Base-by-base conservation (phyloP, 2,888 invertebrate species). In the Anthrax anthrax region DNA sequence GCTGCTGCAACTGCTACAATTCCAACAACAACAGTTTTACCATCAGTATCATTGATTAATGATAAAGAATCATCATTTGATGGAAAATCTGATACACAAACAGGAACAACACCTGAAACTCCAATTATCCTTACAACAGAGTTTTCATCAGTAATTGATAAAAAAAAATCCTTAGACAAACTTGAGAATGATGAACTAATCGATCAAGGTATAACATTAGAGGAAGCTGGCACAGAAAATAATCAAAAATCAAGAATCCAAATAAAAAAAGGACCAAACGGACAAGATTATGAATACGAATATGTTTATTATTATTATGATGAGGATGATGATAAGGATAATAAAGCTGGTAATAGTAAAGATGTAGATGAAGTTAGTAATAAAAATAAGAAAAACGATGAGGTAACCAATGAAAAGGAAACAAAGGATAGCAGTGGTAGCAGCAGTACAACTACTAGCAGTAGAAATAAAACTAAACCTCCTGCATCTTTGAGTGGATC, bases 251-350 rank as follows among this genome's bases (percentile, higher is more conserved):
- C 84, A 0, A 72, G 82, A 50, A 81, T 84, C 55, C 81, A 88
- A 72, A 80, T 89, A 32, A 87, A 89, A 59, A 89, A 88, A 60
- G 89, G 86, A 14, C 86, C 87, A 2, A 88, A 89, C 58, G 89
- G 89, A 2, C 83, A 88, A 64, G 89, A 90, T 60, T 89, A 89
- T 60, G 90, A 90, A 64, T 90, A 89, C 60, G 90, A 90, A 62
- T 90, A 90, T 60, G 84, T 90, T 23, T 90, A 90, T 60, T 90
- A 90, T 60, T 90, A 90, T 58, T 85, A 86, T 56, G 87, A 89
- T 56, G 88, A 88, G 53, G 86, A 85, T 4, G 84, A 84, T 18
- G 78, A 78, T 42, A 73, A 54, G 9, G 56, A 53, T 4, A 42
- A 40, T 5, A 47, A 44, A 9, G 42, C 43, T 17, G 39, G 29